Evolutionary conservation across 2,113 vertebrate species (phyloP).

Genomic region (Neotragus moschatus): DNA sequence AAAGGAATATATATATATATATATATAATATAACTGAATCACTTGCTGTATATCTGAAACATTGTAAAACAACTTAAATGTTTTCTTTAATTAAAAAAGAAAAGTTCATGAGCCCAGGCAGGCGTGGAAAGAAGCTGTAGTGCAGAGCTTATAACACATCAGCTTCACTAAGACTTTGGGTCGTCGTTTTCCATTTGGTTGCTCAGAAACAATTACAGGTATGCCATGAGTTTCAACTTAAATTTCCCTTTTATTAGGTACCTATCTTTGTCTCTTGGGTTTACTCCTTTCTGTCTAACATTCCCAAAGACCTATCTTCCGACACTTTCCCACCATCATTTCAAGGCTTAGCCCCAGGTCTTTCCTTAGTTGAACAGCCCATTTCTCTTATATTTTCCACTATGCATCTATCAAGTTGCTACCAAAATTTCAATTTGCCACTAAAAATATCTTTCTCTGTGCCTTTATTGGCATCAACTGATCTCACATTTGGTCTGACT

Average conservation of each 20-base stretch:
- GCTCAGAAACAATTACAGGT: conserved; percentile 1
- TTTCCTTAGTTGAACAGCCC: neutral
- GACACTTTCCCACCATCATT: neutral
- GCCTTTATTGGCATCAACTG: neutral
- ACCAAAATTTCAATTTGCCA: neutral
- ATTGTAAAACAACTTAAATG: neutral
- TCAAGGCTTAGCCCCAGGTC: neutral
- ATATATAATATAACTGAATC: neutral
- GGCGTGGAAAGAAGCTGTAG: neutral
- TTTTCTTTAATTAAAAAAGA: neutral
- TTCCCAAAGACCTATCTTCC: neutral
- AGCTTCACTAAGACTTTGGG: neutral
- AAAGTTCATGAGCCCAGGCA: neutral
- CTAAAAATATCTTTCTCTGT: conserved; percentile 16
- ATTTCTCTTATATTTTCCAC: neutral
- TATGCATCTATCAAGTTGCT: neutral
- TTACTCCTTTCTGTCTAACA: neutral
- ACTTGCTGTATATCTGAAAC: neutral
- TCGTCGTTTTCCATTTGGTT: neutral
- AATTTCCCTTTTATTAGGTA: neutral
- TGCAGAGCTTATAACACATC: neutral
- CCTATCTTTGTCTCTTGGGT: neutral
- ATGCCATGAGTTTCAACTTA: neutral
- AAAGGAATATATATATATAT: neutral
- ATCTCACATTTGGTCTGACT: neutral